Conservation (phyloP, 2,113 vertebrate species). For the Rattus rattus region DNA sequence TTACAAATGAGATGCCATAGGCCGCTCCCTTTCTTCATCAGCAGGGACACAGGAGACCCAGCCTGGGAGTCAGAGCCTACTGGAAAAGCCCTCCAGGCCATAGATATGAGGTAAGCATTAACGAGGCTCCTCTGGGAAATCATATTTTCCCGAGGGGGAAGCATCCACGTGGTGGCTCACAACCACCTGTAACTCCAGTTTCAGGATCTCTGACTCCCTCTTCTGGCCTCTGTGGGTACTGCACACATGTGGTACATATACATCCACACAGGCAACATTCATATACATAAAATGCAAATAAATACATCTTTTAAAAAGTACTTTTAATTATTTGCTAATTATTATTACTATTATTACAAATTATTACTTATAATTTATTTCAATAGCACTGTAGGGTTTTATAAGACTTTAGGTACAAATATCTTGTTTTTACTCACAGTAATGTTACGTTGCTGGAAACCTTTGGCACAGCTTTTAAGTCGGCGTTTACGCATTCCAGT, state of each 20-base stretch:
- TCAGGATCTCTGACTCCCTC: not conserved
- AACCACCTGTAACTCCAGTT: not conserved
- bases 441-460: constrained; percentile 73
- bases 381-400: not conserved
- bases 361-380: not conserved
- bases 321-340: not conserved
- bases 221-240: not conserved
- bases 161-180: not conserved
- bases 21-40: not conserved
- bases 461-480: constrained; percentile 70
- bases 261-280: not conserved
- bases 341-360: too few species aligned
- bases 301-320: not conserved
- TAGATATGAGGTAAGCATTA: not conserved
- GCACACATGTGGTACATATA: not conserved
- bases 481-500: constrained; percentile 71
- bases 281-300: not conserved
- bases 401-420: constrained; percentile 3
- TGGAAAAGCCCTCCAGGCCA: not conserved
- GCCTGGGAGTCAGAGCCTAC: not conserved
- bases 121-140: not conserved
- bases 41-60: not conserved
- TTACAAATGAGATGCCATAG: not conserved
- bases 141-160: not conserved
- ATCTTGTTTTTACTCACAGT: constrained; percentile 43